Evolutionary conservation across 2,797 vertebrate genomes (phyloP).

Genomic region (Syngnathus rostellatus): DNA sequence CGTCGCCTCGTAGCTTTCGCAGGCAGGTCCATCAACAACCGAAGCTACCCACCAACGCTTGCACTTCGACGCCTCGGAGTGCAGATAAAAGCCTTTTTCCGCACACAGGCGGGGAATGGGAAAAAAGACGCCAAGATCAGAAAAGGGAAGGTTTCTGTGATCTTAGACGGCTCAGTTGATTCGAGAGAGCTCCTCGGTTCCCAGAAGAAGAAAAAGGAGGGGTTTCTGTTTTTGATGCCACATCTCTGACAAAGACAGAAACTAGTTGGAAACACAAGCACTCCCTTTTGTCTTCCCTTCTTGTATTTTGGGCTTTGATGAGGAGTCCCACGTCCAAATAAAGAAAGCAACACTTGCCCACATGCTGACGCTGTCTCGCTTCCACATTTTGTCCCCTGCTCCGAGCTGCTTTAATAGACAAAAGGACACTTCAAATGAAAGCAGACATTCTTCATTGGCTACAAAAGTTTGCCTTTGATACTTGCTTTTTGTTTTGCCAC

Average conservation of each 20-base stretch:
- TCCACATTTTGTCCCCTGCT: background rate
- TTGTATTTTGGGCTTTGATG: slow-evolving; percentile 2
- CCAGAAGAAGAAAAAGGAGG: slow-evolving; percentile 26
- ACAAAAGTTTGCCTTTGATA: background rate
- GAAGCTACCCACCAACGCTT: slow-evolving; percentile 14
- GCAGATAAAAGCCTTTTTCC: slow-evolving; percentile 35
- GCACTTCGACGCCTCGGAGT: slow-evolving; percentile 40
- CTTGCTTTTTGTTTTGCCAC: background rate
- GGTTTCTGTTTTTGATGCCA: slow-evolving; percentile 22
- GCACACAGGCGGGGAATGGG: background rate
- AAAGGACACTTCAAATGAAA: background rate
- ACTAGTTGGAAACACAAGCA: slow-evolving; percentile 18
- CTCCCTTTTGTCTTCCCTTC: slow-evolving; percentile 18
- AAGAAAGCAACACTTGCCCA: background rate
- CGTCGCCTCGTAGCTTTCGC: background rate
- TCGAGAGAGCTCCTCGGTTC: slow-evolving; percentile 33
- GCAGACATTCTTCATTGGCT: background rate
- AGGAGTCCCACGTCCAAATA: background rate
- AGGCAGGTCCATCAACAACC: background rate
- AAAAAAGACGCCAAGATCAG: slow-evolving; percentile 7
- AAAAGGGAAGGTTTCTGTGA: slow-evolving; percentile 32
- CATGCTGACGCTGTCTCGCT: background rate
- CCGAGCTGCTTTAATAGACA: background rate
- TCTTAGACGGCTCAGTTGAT: slow-evolving; percentile 37
- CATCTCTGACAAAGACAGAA: slow-evolving; percentile 32